Evolutionary conservation across 2,113 vertebrate species (phyloP), one percentile per base, ranked within the genome.

Genomic region (Oreochromis spilurus): DNA sequence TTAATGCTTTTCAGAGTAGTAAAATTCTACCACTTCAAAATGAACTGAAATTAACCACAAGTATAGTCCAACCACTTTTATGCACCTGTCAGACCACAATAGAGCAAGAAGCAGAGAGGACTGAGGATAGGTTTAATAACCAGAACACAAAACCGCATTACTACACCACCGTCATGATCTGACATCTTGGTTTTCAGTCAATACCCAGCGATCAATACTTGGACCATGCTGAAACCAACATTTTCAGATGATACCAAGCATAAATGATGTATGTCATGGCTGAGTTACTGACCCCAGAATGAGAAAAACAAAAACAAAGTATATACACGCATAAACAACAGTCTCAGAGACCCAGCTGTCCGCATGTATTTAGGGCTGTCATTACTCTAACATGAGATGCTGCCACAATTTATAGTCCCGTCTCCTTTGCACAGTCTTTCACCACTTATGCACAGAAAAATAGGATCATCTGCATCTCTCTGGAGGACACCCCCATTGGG

Each of bases 221-320:
- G 85, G 84, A 79, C 86, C 65, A 38, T 45, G 90, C 90, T 91
- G 84, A 94, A 93, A 92, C 90, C 91, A 93, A 94, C 89, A 91
- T 94, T 93, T 95, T 92, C 81, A 93, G 84, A 90, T 72, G 84
- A 89, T 87, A 90, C 82, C 58, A 57, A 86, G 60, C 80, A 94
- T 95, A 94, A 94, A 96, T 95, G 85, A 94, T 95, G 92, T 43
- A 95, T 94, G 87, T 87, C 85, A 86, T 81, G 90, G 87, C 90
- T 93, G 84, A 93, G 91, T 89, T 94, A 93, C 91, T 93, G 93
- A 93, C 88, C 84, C 65, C 57, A 31, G 75, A 77, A 82, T 79
- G 83, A 58, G 91, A 85, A 95, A 95, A 94, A 88, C 87, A 84
- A 90, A 89, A 85, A 89, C 85, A 91, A 90, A 82, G 19, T 12